A percentile compares a stretch with the other conserved stretches of the same genome.
Conservation (phyloP, 1,140 invertebrate genomes). For the Whitmania pigra region DNA sequence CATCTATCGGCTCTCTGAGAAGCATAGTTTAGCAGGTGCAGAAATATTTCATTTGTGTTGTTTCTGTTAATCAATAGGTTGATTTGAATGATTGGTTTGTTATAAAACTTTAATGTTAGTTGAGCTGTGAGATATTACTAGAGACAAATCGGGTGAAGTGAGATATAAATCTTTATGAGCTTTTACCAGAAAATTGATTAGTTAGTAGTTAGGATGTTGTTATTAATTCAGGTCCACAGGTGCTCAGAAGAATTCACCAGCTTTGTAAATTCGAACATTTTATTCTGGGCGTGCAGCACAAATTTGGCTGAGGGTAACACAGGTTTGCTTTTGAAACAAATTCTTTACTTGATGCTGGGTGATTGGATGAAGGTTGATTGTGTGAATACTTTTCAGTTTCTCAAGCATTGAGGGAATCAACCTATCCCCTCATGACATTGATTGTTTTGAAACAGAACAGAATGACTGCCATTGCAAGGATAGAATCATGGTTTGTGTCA, state of each 20-base stretch:
- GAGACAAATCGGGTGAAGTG: no score
- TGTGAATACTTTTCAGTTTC: slow-evolving; percentile 51
- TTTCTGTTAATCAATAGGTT: not conserved
- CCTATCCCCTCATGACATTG: slow-evolving; percentile 74
- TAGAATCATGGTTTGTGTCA: slow-evolving; percentile 53
- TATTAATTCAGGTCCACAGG: slow-evolving; percentile 21
- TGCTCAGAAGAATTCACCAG: slow-evolving; percentile 58
- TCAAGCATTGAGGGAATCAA: slow-evolving; percentile 60
- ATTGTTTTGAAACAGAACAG: slow-evolving; percentile 73
- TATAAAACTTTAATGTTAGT: no score
- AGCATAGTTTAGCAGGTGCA: slow-evolving; percentile 69
- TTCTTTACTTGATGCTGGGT: no score
- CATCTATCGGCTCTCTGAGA: slow-evolving; percentile 82
- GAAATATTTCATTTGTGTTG: slow-evolving; percentile 9
- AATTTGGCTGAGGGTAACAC: slow-evolving; percentile 77
- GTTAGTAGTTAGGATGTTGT: no score
- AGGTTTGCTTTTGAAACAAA: slow-evolving; percentile 30
- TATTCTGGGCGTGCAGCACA: slow-evolving; percentile 85
- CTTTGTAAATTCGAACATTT: slow-evolving; percentile 58
- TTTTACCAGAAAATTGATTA: no score
- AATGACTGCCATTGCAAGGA: slow-evolving; percentile 77
- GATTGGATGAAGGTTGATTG: slow-evolving; percentile 8
- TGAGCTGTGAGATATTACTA: no score
- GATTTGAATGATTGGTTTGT: not conserved
- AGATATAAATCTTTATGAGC: no score